These are phyloP conservation scores for Prosopocoilus inquinatus DNA, from an alignment of 2,888 invertebrate species.

Conservation along the genomic window DNA sequence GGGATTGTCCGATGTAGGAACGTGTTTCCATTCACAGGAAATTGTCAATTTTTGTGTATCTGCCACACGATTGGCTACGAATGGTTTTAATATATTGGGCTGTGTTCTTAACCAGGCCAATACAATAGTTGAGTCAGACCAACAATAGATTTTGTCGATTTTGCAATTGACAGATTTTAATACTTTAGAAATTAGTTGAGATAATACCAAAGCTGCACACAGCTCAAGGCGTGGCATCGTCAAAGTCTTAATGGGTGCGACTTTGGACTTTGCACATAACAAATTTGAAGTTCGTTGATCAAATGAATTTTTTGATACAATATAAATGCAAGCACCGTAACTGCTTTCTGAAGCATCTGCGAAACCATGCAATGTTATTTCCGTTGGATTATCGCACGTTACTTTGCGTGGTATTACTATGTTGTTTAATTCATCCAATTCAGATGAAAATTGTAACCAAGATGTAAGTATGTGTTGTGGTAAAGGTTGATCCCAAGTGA, in stretches of 20 bases:
- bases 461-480: background rate
- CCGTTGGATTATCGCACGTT: background rate
- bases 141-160: background rate
- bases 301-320: constrained; percentile 2
- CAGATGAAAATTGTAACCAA: background rate
- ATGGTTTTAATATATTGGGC: constrained; percentile 15
- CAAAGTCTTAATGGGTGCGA: constrained; percentile 19
- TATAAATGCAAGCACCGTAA: constrained; percentile 15
- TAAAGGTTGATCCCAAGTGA: constrained; percentile 5
- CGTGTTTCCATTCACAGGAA: constrained; percentile 29
- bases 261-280: constrained; percentile 16
- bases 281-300: constrained; percentile 2
- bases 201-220: constrained; percentile 31
- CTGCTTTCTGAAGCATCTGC: constrained; percentile 21
- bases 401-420: constrained; percentile 3
- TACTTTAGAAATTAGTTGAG: constrained; percentile 21
- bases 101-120: background rate
- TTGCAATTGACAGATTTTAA: constrained; percentile 7
- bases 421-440: background rate
- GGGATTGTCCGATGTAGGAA: constrained; percentile 31
- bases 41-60: constrained; percentile 31
- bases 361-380: constrained; percentile 22
- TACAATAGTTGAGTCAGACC: constrained; percentile 4
- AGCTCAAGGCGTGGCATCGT: constrained; percentile 34
- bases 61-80: constrained; percentile 33